Evolutionary conservation across 2,888 invertebrate genomes (phyloP), one percentile per base, ranked within the genome.

Genomic region (Osedax frankpressi): DNA sequence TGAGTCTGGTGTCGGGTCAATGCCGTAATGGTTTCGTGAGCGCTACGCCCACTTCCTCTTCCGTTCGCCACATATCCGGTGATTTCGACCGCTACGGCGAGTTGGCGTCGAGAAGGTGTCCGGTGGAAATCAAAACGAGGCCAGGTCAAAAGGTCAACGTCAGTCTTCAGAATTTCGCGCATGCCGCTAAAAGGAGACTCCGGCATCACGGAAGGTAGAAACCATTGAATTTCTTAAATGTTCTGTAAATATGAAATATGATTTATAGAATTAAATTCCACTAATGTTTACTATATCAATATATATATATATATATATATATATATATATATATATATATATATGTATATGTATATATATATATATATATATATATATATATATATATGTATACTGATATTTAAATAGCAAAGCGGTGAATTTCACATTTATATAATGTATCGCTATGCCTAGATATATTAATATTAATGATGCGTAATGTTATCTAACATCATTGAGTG

Each of bases 161-260:
- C 69, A 69, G 28, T 14, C 69, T 69, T 14, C 69, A 69, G 28
- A 69, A 69, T n/a, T 69, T 69, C 28, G 69, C 28, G 19, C 69
- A 69, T 30, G 25, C 69, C 19, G 11, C 69, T 14, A 69, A 69
- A 30, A 28, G 69, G 2, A 28, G 69, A 69, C 69, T 29, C 11
- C 28, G 69, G 25, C 69, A 69, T 30, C 69, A 30, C 6, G 69
- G 69, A 2, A 19, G 69, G n/a, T 69, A 44, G 19, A n/a, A n/a
- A n/a, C n/a, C n/a, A n/a, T n/a, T n/a, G n/a, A n/a, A n/a, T n/a
- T n/a, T n/a, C n/a, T n/a, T n/a, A n/a, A n/a, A n/a, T n/a, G n/a
- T n/a, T n/a, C n/a, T n/a, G n/a, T n/a, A n/a, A n/a, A n/a, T n/a
- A n/a, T n/a, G n/a, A n/a, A n/a, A n/a, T n/a, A n/a, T n/a, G n/a